Evolutionary conservation across 2,797 vertebrate genomes (phyloP), one percentile per base, ranked within the genome.

Genomic region (Hydrocynus forskahlii): DNA sequence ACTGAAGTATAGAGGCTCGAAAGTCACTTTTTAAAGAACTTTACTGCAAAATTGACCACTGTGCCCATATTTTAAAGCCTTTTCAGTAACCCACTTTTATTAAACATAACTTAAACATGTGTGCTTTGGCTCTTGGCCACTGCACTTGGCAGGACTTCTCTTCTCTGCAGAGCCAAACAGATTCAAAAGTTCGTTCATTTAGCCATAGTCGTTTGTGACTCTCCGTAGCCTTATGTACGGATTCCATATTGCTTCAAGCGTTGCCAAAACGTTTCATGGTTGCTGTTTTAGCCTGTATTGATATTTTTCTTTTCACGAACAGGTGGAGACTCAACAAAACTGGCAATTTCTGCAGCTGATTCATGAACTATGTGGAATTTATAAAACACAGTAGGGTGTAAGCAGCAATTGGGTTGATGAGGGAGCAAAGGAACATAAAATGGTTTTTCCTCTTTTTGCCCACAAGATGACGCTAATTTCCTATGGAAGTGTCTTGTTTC

Each of bases 321-420:
- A 78, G 76, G 64, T 78, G 76, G 63, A 16, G 38, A 54, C 50
- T 68, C 50, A 68, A 57, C 54, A 48, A 50, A 13, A 57, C 64
- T 55, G 52, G 50, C 16, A 35, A 35, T 55, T 73, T 55, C 50
- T 55, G 50, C 2, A 40, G 29, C 40, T 78, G 57, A 78, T 69
- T 55, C 52, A 54, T 67, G 62, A 77, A 77, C 67, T 77, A 54
- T 77, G 62, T 67, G 75, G 48, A 54, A 55, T 66, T 66, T 66
- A 60, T 74, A 74, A 29, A 43, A 54, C 43, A 77, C 29, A 55
- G 63, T 23, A 55, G 64, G 64, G 48, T 40, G 50, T 16, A 43
- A 50, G 13, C 40, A 57, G 54, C 19, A 19, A 52, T 57, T n/a
- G 52, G 25, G 29, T 73, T 40, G 52, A 8, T n/a, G 70, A 72